Evolutionary conservation across 2,888 invertebrate species (phyloP).

Genomic region (Halocaridina rubra): DNA sequence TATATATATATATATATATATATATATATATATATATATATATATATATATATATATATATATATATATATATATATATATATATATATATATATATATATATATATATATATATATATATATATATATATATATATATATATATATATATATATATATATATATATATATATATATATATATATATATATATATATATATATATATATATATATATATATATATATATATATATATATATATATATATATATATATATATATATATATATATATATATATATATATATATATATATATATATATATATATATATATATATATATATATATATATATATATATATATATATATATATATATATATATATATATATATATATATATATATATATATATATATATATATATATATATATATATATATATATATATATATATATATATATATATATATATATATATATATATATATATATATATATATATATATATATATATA

Average conservation of each 20-base stretch:
- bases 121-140: background rate
- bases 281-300: background rate
- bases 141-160: background rate
- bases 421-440: too few species aligned
- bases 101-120: too few species aligned
- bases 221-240: background rate
- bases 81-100: too few species aligned
- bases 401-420: too few species aligned
- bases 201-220: too few species aligned
- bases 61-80: too few species aligned
- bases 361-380: too few species aligned
- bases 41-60: too few species aligned
- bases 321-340: background rate
- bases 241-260: background rate
- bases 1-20: too few species aligned
- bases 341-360: background rate
- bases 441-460: conserved; percentile 1
- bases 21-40: too few species aligned
- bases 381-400: too few species aligned
- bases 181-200: background rate
- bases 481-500: conserved; percentile 1
- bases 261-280: background rate
- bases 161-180: background rate
- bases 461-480: conserved; percentile 1
- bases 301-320: background rate